Evolutionary conservation across 2,888 invertebrate genomes (phyloP).

Genomic region (Desoria tigrina): DNA sequence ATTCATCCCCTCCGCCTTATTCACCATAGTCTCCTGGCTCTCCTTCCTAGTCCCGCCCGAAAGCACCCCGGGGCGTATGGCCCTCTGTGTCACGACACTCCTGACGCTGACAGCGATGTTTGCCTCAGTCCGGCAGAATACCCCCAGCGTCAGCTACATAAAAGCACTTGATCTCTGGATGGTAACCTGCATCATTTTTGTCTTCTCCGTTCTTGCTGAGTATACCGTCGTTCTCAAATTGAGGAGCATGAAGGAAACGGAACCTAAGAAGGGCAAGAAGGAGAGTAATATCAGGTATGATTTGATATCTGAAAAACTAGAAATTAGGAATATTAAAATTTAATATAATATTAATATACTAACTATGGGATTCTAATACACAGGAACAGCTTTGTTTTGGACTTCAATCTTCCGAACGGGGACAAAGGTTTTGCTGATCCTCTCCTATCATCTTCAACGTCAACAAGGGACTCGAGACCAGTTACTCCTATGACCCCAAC

Average conservation of each 20-base stretch:
- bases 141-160: neutral
- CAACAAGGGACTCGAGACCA: neutral
- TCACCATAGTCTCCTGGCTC: constrained; percentile 14
- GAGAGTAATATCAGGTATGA: neutral
- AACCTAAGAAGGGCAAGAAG: neutral
- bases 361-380: too few species aligned
- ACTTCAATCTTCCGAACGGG: neutral
- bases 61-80: constrained; percentile 12
- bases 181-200: constrained; percentile 19
- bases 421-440: too few species aligned
- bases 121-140: neutral
- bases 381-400: neutral
- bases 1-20: constrained; percentile 1
- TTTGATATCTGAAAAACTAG: too few species aligned
- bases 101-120: constrained; percentile 3
- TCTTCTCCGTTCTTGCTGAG: constrained; percentile 17
- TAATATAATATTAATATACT: too few species aligned
- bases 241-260: constrained; percentile 21
- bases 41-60: constrained; percentile 24
- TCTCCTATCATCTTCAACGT: neutral
- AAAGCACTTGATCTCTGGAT: constrained; percentile 18
- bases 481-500: neutral
- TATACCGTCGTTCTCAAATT: constrained; percentile 19
- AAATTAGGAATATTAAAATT: too few species aligned
- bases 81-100: neutral